These are phyloP conservation scores for Phylloscopus whistleri DNA, from an alignment of 2,113 vertebrate species.

Conservation along the genomic window DNA sequence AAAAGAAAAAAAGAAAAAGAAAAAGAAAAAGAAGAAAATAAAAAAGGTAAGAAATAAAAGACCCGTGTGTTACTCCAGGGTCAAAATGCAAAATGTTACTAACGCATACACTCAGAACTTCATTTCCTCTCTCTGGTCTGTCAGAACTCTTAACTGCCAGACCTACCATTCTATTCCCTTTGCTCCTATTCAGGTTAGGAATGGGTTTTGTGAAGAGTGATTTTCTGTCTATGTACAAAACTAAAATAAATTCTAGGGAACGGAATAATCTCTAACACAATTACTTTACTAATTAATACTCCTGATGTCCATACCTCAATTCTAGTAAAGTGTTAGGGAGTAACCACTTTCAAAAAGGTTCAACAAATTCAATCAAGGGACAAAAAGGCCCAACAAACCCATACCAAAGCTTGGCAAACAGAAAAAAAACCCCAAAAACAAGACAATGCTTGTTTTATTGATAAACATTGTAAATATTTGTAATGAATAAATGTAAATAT, in stretches of 20 bases:
- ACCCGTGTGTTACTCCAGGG: not conserved
- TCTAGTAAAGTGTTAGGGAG: not conserved
- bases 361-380: not conserved
- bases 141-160: not conserved
- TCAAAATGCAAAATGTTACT: not conserved
- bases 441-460: not conserved
- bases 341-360: not conserved
- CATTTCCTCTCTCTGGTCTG: not conserved
- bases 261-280: not conserved
- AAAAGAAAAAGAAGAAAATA: not conserved
- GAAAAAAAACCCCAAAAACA: rapidly evolving
- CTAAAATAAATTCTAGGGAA: not conserved
- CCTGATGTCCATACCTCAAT: not conserved
- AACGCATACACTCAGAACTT: rapidly evolving
- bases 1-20: not conserved
- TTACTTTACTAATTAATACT: not conserved
- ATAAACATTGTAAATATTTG: not conserved
- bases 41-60: not conserved
- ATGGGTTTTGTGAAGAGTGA: not conserved
- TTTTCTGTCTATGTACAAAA: not conserved
- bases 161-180: not conserved
- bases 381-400: not conserved
- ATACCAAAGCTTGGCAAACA: not conserved
- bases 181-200: not conserved
- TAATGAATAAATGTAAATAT: not conserved